Percentiles rank a stretch among this genome's conserved stretches.
phyloP scores from a whole-genome alignment of 2,888 invertebrate species.

The Ernsta delagoae region DNA sequence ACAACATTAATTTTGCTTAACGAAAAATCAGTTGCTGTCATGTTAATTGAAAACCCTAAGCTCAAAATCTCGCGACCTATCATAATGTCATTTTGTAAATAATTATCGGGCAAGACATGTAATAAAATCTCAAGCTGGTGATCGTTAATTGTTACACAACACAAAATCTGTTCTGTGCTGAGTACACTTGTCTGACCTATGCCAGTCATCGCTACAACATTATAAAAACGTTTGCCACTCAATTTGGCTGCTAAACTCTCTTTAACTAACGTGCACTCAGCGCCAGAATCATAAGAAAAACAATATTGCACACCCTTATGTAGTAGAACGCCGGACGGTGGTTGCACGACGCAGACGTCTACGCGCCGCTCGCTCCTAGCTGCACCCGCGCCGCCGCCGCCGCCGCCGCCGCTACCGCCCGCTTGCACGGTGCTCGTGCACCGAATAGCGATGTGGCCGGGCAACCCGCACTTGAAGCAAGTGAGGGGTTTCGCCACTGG shows the following conservation, averaged over 20 bases:
- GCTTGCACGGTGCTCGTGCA: constrained; percentile 8
- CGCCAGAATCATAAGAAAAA: constrained; percentile 37
- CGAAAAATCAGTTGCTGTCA: constrained; percentile 14
- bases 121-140: constrained; percentile 31
- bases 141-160: constrained; percentile 24
- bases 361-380: constrained; percentile 33
- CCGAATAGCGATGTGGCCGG: constrained; percentile 32
- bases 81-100: constrained; percentile 31
- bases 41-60: constrained; percentile 25
- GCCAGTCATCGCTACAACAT: constrained; percentile 35
- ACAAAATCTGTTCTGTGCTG: constrained; percentile 36
- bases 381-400: neutral
- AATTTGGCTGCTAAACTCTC: constrained; percentile 34
- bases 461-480: constrained; percentile 32
- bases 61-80: constrained; percentile 35
- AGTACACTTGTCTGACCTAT: constrained; percentile 32
- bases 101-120: constrained; percentile 34
- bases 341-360: constrained; percentile 36
- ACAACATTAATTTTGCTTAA: constrained; percentile 6
- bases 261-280: constrained; percentile 37
- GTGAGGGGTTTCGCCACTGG: constrained; percentile 10
- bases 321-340: constrained; percentile 32
- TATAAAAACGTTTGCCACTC: constrained; percentile 25
- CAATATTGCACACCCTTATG: constrained; percentile 33
- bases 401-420: constrained; percentile 1